Base-by-base conservation (phyloP, 2,888 invertebrate species). In the Drosophila macrothrix region DNA sequence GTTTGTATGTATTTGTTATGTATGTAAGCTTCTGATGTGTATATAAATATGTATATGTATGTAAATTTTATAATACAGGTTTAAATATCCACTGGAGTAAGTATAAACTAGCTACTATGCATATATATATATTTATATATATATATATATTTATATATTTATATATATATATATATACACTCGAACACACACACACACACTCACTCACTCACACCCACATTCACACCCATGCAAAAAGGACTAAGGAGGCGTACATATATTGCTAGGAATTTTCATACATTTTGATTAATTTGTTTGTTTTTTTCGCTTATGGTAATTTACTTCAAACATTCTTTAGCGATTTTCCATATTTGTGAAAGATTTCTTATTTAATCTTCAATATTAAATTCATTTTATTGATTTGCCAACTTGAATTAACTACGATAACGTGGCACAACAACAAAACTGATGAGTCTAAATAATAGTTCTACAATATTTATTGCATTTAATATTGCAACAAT, bases 361-460 rank as follows among this genome's bases (percentile, higher is more conserved):
- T 46, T 61, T 35, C 12, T 31, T 43, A 37, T 46, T 29, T 43
- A 35, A 28, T 67, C 46, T 12, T 54, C 52, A 41, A 35, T 61
- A 52, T 62, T 65, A 67, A 82, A 76, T 80, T 73, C 67, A 46
- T 59, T 65, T 65, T 60, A 53, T 59, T 63, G 41, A 71, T 33
- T 67, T 74, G 29, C 60, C 59, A 62, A 81, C 67, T 70, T 72
- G 5, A 29, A 29, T 83, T 81, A 76, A 70, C 84, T 81, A 79
- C 73, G 71, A 59, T 63, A 61, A 76, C 49, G 43, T 62, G 41
- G 54, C 63, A 55, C 67, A 76, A 78, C 76, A 82, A 78, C 65
- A 69, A 66, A 83, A 83, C 50, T 4, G 9, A 16, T 58, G 37
- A 64, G 53, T 61, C 59, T 67, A 73, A 79, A 67, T 35, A 66